A percentile compares a stretch with the other conserved stretches of the same genome.
Conservation (phyloP, 2,113 vertebrate species). For the Paedocypris sp. region DNA sequence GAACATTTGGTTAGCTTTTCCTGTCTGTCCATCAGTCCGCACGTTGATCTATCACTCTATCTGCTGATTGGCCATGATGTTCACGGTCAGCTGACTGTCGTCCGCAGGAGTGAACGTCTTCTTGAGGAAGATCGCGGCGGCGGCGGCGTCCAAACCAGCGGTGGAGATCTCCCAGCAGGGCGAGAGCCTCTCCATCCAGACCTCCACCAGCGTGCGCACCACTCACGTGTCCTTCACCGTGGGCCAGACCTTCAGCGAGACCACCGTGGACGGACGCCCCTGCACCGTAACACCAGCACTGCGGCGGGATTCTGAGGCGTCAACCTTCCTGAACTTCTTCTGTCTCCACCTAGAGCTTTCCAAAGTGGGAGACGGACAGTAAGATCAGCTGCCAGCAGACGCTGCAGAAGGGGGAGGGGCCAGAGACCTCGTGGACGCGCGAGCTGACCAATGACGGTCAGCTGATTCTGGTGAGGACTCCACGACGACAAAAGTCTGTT, state of each 20-base stretch:
- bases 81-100: too few relatives aligned
- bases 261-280: constrained; percentile 80
- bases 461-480: constrained; percentile 71
- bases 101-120: constrained; percentile 77
- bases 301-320: too few relatives aligned
- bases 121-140: constrained; percentile 80
- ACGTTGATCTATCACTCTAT: too few relatives aligned
- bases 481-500: too few relatives aligned
- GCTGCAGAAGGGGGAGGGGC: constrained; percentile 78
- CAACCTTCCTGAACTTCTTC: background rate
- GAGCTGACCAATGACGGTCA: constrained; percentile 80
- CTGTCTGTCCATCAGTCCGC: too few relatives aligned
- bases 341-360: constrained; percentile 64
- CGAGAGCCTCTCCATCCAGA: constrained; percentile 79
- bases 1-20: too few relatives aligned
- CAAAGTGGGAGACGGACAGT: constrained; percentile 75
- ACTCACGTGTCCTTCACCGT: constrained; percentile 81
- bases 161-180: constrained; percentile 84
- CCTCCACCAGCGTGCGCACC: constrained; percentile 78
- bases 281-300: constrained; percentile 87
- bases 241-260: constrained; percentile 80
- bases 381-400: constrained; percentile 83
- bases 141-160: constrained; percentile 73
- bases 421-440: constrained; percentile 75
- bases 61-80: too few relatives aligned